Base-by-base conservation (phyloP, 2,113 vertebrate genomes). In the Spea multiplicata region DNA sequence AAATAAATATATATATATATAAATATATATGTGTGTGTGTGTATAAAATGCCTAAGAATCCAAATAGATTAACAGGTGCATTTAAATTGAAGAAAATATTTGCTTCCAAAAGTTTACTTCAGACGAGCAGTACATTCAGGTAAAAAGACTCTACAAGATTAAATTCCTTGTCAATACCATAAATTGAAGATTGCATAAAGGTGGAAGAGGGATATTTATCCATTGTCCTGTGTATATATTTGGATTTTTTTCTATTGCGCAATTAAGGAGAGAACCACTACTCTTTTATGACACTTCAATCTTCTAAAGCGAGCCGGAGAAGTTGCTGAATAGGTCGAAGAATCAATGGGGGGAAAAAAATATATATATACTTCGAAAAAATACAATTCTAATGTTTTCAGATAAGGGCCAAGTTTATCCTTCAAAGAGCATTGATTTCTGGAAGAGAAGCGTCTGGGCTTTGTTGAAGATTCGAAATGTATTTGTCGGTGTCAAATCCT, bases 351-450 rank as follows among this genome's bases (percentile, higher is more conserved):
- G 30, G 30, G n/a, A 65, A 66, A 66, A 66, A 66, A 66, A 66
- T n/a, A n/a, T n/a, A 5, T 66, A 44, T 44, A 30, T 59, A 30
- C 30, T 30, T 13, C 14, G 55, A 2, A 59, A 59, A 65, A 44
- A 44, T 66, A 66, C 65, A 66, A 66, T 30, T 66, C 65, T 66
- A 66, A 44, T 66, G 17, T 66, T 66, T 66, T 66, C 65, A 44
- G 65, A 65, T 65, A 65, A 65, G 62, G 62, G 16, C 30, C 62
- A 6, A 17, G 62, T 66, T 66, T 66, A 45, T 66, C 10, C 65
- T 66, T 66, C 44, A 44, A 66, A 66, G 65, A 30, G 65, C 65
- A 66, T 66, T 66, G 65, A 66, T 66, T 66, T 66, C 55, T 66
- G 44, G 65, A 66, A 45, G 44, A 66, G 8, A 9, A 66, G 44